Evolutionary conservation across 2,797 vertebrate species (phyloP), one percentile per base, ranked within the genome.

Genomic region (Artibeus lituratus): DNA sequence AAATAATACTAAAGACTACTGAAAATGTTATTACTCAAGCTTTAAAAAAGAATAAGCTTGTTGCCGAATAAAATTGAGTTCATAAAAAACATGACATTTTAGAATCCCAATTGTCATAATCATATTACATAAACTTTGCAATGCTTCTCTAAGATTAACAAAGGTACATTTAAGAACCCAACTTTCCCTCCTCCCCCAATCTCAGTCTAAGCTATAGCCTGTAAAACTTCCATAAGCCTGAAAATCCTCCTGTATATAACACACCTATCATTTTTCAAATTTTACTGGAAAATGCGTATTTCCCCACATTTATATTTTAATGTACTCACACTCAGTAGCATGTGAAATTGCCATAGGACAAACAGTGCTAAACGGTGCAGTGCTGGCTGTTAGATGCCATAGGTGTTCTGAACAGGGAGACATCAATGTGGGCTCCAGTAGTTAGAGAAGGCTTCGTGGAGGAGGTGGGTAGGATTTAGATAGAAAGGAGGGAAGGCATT

Each of bases 331-430:
- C 97, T 98, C 97, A 97, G 97, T 96, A 98, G 97, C 96, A 97
- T 98, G 97, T 97, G 97, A 98, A 98, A 98, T 98, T 98, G 97
- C 97, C 97, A 97, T 97, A 98, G 97, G 97, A 97, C 97, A 98
- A 98, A 98, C 97, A 98, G 97, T 98, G 97, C 96, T 98, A 98
- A 97, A 97, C 97, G 95, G 96, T 97, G 97, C 97, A 94, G 97
- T 97, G 97, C 97, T 97, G 97, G 91, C 97, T 98, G 97, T 98
- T 96, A 98, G 96, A 59, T 98, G 97, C 97, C 97, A 97, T 97
- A 96, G 97, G 97, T 97, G 97, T 97, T 98, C 97, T 97, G 97
- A 98, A 98, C 97, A 97, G 97, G 97, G 97, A 97, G 97, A 96
- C 97, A 97, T 97, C 97, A 97, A 98, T 97, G 97, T 97, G 97